phyloP scores from a whole-genome alignment of 2,888 invertebrate genomes.

The Sarcophaga variegata region DNA sequence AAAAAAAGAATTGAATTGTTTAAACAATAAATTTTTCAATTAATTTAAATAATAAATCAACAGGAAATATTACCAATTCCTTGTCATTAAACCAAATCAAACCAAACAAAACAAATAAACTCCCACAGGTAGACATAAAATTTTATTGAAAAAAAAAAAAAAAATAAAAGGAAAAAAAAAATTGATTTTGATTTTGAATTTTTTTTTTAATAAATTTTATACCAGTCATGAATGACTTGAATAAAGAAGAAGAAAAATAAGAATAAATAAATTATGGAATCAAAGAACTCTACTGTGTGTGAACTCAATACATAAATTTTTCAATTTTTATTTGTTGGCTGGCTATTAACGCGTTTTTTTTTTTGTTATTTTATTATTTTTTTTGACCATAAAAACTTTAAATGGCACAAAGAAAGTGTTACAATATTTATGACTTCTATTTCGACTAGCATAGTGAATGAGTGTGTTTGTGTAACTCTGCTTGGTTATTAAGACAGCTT shows the following conservation, averaged over 20 bases:
- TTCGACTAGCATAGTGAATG: background rate
- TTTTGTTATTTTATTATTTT: too few species aligned
- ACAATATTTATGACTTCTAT: constrained; percentile 47
- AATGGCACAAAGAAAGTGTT: constrained; percentile 71
- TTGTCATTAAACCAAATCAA: background rate
- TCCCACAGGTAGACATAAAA: constrained; percentile 42
- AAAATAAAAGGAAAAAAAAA: too few species aligned
- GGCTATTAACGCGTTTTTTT: constrained; percentile 1
- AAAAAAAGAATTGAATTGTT: too few species aligned
- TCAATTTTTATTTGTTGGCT: background rate
- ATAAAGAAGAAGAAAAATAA: background rate
- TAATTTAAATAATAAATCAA: background rate
- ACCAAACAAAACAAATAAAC: background rate
- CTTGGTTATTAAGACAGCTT: background rate
- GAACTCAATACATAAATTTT: constrained; percentile 53
- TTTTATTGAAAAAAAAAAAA: background rate
- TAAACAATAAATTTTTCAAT: too few species aligned
- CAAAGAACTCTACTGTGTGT: constrained; percentile 1
- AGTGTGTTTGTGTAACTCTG: constrained; percentile 4
- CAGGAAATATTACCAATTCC: background rate
- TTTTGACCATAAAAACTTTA: constrained; percentile 23
- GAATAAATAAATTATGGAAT: too few species aligned
- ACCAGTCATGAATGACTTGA: too few species aligned
- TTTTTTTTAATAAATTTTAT: constrained; percentile 17
- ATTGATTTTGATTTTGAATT: background rate